These are phyloP conservation scores for Cephus sareptanus DNA, from an alignment of 2,888 invertebrate species.

Conservation along the genomic window DNA sequence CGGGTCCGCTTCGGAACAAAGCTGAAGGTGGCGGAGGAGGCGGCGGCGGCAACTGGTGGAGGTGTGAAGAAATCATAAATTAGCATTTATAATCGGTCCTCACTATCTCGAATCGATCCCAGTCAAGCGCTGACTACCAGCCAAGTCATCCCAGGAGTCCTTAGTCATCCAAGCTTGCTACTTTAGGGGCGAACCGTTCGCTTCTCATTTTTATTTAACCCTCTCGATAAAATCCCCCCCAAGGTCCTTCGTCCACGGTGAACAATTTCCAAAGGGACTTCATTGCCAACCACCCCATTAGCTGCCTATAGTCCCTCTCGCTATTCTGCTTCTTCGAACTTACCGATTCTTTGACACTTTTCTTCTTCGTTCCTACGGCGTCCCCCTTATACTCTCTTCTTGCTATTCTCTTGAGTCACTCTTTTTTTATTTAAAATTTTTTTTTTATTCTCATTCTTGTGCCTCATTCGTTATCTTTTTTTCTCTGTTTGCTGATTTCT, in stretches of 20 bases:
- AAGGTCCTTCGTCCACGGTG: not conserved
- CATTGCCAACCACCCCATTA: not conserved
- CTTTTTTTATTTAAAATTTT: too few relatives aligned
- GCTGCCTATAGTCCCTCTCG: not conserved
- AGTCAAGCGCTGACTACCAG: constrained; percentile 37
- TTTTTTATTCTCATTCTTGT: constrained; percentile 22
- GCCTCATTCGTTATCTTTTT: constrained; percentile 17
- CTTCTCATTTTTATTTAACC: not conserved
- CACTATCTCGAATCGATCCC: constrained; percentile 42
- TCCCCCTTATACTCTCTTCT: not conserved
- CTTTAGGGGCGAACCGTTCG: not conserved
- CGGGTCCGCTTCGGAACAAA: constrained; percentile 8
- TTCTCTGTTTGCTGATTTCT: not conserved
- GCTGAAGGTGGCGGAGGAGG: not conserved
- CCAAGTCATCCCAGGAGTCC: constrained; percentile 38
- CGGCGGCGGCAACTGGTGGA: constrained; percentile 13
- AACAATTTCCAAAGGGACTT: not conserved
- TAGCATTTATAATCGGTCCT: constrained; percentile 53
- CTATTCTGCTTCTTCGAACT: not conserved
- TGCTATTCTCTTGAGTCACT: not conserved
- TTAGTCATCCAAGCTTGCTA: constrained; percentile 30
- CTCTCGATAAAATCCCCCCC: not conserved
- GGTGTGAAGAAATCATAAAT: constrained; percentile 53
- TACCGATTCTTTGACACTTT: not conserved
- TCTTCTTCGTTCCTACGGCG: not conserved